These are phyloP conservation scores for Phaethornis superciliosus DNA, from an alignment of 2,113 vertebrate genomes.

Conservation along the genomic window DNA sequence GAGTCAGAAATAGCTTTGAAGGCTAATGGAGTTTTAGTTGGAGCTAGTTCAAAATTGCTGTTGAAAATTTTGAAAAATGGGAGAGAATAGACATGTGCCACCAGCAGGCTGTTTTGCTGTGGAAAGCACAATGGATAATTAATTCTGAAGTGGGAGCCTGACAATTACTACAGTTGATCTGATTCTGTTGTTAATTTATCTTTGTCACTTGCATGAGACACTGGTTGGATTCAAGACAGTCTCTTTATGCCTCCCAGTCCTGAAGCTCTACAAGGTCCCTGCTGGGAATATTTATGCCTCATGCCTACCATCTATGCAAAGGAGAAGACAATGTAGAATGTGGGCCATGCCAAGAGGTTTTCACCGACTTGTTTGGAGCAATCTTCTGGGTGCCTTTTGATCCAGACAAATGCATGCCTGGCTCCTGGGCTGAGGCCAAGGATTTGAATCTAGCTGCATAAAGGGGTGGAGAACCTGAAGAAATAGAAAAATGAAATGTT, in stretches of 20 bases:
- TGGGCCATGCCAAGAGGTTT: neutral
- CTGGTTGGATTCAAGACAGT: neutral
- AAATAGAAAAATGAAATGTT: neutral
- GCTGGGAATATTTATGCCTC: neutral
- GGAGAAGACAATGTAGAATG: neutral
- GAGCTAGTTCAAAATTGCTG: neutral
- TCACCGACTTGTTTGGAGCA: neutral
- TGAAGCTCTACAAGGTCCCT: neutral
- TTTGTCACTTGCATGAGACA: neutral
- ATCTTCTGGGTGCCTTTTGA: neutral
- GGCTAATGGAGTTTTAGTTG: neutral
- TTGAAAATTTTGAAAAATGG: neutral
- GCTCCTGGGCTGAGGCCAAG: neutral
- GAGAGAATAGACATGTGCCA: neutral
- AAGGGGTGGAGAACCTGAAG: neutral
- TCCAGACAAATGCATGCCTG: neutral
- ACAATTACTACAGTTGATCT: neutral
- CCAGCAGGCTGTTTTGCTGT: neutral
- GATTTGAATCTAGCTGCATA: neutral
- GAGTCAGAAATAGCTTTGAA: constrained; percentile 6
- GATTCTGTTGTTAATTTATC: neutral
- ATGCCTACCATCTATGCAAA: neutral
- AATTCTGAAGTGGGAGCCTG: neutral
- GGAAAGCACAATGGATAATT: accelerated
- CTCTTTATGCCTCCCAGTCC: neutral